A percentile compares a stretch with the other conserved stretches of the same genome.
phyloP scores from a whole-genome alignment of 1,140 invertebrate genomes.

The Camponotus pennsylvanicus region DNA sequence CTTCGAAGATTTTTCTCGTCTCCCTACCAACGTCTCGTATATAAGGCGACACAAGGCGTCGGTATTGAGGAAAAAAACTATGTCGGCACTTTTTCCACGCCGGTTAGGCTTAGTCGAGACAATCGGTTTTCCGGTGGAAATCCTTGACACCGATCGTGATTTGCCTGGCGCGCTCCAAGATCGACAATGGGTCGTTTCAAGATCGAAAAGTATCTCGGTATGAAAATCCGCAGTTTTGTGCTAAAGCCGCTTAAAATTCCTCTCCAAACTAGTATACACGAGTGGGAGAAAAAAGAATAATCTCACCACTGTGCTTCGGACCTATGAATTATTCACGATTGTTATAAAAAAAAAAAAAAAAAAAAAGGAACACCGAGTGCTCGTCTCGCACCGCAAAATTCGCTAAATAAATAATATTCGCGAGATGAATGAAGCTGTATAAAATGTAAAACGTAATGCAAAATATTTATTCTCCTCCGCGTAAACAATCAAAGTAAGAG shows the following conservation, averaged over 20 bases:
- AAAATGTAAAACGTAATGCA: slow-evolving; percentile 24
- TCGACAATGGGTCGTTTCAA: slow-evolving; percentile 51
- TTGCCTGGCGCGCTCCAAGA: slow-evolving; percentile 5
- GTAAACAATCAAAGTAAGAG: slow-evolving; percentile 5
- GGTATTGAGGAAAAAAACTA: not conserved
- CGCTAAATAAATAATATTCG: slow-evolving; percentile 71
- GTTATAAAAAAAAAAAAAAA: slow-evolving; percentile 18
- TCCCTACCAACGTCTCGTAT: not conserved
- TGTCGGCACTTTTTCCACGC: slow-evolving; percentile 14
- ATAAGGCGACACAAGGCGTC: not conserved
- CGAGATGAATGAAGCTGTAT: slow-evolving; percentile 62
- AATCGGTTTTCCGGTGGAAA: slow-evolving; percentile 44
- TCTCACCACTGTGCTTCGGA: slow-evolving; percentile 31
- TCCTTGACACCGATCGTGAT: slow-evolving; percentile 45
- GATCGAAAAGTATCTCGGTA: slow-evolving; percentile 47
- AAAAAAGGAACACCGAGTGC: not conserved
- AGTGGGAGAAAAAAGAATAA: slow-evolving; percentile 13
- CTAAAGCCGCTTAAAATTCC: slow-evolving; percentile 59
- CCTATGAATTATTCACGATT: slow-evolving; percentile 71
- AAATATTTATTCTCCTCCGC: slow-evolving; percentile 16
- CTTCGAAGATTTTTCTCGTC: slow-evolving; percentile 49
- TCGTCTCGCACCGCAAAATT: slow-evolving; percentile 60
- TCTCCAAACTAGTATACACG: not conserved
- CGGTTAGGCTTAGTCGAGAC: slow-evolving; percentile 38
- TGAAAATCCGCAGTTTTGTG: slow-evolving; percentile 62